Evolutionary conservation across 2,113 vertebrate genomes (phyloP), one percentile per base, ranked within the genome.

Genomic region (Rhodinocichla rosea): DNA sequence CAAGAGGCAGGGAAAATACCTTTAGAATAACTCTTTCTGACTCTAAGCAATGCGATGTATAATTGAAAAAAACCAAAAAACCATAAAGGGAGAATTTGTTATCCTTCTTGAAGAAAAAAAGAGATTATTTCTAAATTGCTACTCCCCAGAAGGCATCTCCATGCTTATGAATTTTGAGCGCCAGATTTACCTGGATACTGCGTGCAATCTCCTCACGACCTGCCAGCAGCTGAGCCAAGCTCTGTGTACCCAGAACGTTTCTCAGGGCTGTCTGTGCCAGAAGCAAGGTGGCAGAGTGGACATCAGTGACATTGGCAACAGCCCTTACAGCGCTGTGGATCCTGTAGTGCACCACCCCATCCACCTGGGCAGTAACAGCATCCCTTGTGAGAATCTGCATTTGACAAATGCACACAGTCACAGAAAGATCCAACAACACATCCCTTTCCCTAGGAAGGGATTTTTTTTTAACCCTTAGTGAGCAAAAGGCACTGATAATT

Each of bases 251-350:
- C 94, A 99, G 97, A 8, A 99, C 95, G 0, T 99, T 99, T 95
- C 99, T 98, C 95, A 99, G 96, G 8, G 99, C 98, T 76, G 99
- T 99, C 89, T 99, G 99, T 44, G 99, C 98, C 97, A 99, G 83
- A 28, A 99, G 98, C 13, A 98, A 98, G 10, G 99, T 99, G 0
- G 98, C 99, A 0, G 98, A 98, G 70, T 99, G 98, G 0, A 98
- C 99, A 7, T 99, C 98, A 27, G 98, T 98, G 98, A 99, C 96
- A 13, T 99, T 99, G 7, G 98, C 99, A 21, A 99, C 98, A 0
- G 99, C 98, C 32, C 99, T 96, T n/a, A 98, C 98, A 10, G 99
- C 98, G 0, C 99, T 99, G 97, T 98, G 98, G 33, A 99, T 99
- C 2, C 98, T 98, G 97, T 99, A 99, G 87, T 98, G 99, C 65